These are phyloP conservation scores for Myotis planiceps DNA, from an alignment of 2,797 vertebrate genomes.

Conservation along the genomic window DNA sequence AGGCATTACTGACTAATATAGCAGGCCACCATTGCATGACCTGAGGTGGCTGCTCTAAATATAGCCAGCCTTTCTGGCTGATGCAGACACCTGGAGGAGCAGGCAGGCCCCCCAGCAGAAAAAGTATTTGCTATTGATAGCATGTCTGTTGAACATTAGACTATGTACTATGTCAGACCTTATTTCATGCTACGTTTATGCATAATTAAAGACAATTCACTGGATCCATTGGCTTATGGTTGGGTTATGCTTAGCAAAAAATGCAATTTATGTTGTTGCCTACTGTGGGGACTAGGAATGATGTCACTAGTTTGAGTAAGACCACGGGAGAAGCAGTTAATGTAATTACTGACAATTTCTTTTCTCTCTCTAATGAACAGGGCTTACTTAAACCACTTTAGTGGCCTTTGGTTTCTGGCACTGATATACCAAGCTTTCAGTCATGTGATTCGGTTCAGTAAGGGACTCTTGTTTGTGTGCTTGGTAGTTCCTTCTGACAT, in stretches of 20 bases:
- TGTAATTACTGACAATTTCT: slow-evolving; percentile 38
- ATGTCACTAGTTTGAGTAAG: slow-evolving; percentile 43
- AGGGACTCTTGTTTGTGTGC: slow-evolving; percentile 11
- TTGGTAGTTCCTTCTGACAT: slow-evolving; percentile 24
- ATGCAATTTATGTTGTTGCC: not conserved
- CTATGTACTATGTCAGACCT: not conserved
- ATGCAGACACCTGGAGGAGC: slow-evolving; percentile 71
- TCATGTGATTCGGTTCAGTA: not conserved
- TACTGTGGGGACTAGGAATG: not conserved
- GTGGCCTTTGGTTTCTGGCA: slow-evolving; percentile 50
- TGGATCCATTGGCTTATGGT: not conserved
- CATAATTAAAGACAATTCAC: not conserved
- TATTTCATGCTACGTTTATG: accelerated
- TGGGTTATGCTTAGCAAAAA: slow-evolving; percentile 47
- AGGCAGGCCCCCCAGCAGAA: slow-evolving; percentile 41
- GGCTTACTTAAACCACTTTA: slow-evolving; percentile 40
- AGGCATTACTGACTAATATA: slow-evolving; percentile 78
- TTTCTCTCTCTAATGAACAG: slow-evolving; percentile 28
- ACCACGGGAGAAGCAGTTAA: slow-evolving; percentile 22
- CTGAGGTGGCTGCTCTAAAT: slow-evolving; percentile 80
- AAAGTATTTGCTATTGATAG: slow-evolving; percentile 2
- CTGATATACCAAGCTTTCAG: not conserved
- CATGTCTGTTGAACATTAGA: not conserved
- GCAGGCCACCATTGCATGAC: slow-evolving; percentile 73
- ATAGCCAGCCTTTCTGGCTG: slow-evolving; percentile 78